Base-by-base conservation (phyloP, 2,797 vertebrate species). In the Hirundo rustica region DNA sequence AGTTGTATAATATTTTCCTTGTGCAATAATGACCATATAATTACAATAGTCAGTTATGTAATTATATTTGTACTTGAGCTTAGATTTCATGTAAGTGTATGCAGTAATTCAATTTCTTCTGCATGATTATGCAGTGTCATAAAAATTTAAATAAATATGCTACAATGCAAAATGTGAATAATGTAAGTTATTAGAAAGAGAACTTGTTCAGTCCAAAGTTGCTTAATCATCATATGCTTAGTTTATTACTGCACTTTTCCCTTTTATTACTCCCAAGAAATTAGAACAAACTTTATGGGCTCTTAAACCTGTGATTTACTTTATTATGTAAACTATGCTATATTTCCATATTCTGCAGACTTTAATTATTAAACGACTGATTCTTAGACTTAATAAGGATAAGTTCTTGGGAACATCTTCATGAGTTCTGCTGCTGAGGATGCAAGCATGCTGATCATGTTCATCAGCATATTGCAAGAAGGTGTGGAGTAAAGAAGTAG, bases 131-230 rank as follows among this genome's bases (percentile, higher is more conserved):
- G 26, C 55, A 71, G 68, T 65, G 51, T 72, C 89, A 95, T 95
- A 95, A 95, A 95, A 95, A 87, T 51, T 79, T 53, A 81, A 88
- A 96, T 90, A 96, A 92, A 95, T 91, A 87, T 18, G 47, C 48
- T 81, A 60, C 66, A 71, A 94, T 71, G 38, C 48, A 86, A 96
- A 92, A 96, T 74, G 14, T 74, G 67, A 95, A 74, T 71, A 95
- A 88, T 74, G 7, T 77, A 81, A 94, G 58, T 85, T 93, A 95
- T 93, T 96, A 92, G 54, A 54, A 83, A 92, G 45, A 93, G 36
- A 78, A 92, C 38, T 75, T 92, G 21, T 78, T 92, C 55, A 76
- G 8, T 72, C 20, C 29, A 60, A 91, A 93, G 64, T 93, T 95
- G 77, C 84, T 95, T 92, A 93, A 89, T 91, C 88, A 85, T 94